These are phyloP conservation scores for Chironomus riparius DNA, from an alignment of 2,888 invertebrate species.

Conservation along the genomic window DNA sequence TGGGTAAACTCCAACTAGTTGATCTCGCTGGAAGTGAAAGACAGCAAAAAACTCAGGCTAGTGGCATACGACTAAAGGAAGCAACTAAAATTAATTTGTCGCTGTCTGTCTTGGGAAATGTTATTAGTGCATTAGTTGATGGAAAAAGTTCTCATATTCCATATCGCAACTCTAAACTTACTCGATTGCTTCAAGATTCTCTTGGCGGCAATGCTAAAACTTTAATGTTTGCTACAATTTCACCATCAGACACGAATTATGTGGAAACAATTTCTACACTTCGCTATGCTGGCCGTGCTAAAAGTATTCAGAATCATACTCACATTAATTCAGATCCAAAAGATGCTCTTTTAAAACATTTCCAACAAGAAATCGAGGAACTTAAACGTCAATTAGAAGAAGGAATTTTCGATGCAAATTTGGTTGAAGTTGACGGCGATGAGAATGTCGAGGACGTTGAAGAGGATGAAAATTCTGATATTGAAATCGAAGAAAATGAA, in stretches of 20 bases:
- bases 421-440: slow-evolving; percentile 33
- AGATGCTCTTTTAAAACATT: slow-evolving; percentile 88
- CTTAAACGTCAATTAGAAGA: slow-evolving; percentile 79
- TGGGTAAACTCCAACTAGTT: slow-evolving; percentile 95
- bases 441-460: slow-evolving; percentile 43
- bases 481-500: slow-evolving; percentile 48
- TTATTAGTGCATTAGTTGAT: slow-evolving; percentile 95
- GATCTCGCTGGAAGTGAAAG: slow-evolving; percentile 97
- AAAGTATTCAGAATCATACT: slow-evolving; percentile 93
- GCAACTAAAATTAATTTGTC: slow-evolving; percentile 98
- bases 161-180: slow-evolving; percentile 95
- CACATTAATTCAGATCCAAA: slow-evolving; percentile 96
- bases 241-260: slow-evolving; percentile 93
- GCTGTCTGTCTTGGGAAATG: slow-evolving; percentile 93
- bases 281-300: slow-evolving; percentile 93
- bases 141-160: slow-evolving; percentile 96
- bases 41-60: slow-evolving; percentile 92
- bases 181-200: slow-evolving; percentile 89
- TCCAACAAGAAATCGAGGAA: slow-evolving; percentile 93
- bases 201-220: slow-evolving; percentile 95
- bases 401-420: slow-evolving; percentile 43
- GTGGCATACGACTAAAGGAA: slow-evolving; percentile 86
- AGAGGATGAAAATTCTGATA: slow-evolving; percentile 45
- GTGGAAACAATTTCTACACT: slow-evolving; percentile 96
- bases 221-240: slow-evolving; percentile 92